Base-by-base conservation (phyloP, 2,113 vertebrate species). In the Tachysurus vachellii region DNA sequence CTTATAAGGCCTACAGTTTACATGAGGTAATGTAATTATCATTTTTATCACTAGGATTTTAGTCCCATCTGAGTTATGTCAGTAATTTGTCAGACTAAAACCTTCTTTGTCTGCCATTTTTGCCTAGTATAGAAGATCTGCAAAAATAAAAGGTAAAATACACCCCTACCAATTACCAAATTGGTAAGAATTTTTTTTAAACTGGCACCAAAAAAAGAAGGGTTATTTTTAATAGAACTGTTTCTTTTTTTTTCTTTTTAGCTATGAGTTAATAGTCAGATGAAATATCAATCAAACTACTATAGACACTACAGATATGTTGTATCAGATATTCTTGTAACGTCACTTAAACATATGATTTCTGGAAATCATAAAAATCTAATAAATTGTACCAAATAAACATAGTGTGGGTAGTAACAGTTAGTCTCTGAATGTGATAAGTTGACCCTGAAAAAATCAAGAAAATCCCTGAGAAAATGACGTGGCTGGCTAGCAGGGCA, bases 401-500 rank as follows among this genome's bases (percentile, higher is more conserved):
- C 36, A 3, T 23, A 68, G 16, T 42, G 59, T 17, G 56, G 26
- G 1, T 50, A 42, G n/a, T 61, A 19, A 75, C 7, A 23, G 84
- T 50, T 73, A 53, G 36, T 50, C 6, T 82, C 26, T 31, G 19
- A 81, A 61, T 21, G 50, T 50, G 31, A 36, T 77, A 42, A 62
- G 44, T 36, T 83, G 54, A 47, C 56, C 54, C 36, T 3, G 16
- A 81, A 85, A 79, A 28, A 71, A 61, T 1, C 9, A 61, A 61
- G 31, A 62, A 89, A 87, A 68, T 21, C n/a, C 80, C 68, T 31
- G 57, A 86, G 71, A 82, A 88, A 73, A 84, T 85, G 62, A 61
- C 57, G 73, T n/a, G 47, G 81, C 53, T 14, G 2, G 19, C 73
- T 76, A 81, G 82, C 47, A 70, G 50, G 82, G 62, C 73, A 56